Base-by-base conservation (phyloP, 2,888 invertebrate species). In the Brenthis daphne region DNA sequence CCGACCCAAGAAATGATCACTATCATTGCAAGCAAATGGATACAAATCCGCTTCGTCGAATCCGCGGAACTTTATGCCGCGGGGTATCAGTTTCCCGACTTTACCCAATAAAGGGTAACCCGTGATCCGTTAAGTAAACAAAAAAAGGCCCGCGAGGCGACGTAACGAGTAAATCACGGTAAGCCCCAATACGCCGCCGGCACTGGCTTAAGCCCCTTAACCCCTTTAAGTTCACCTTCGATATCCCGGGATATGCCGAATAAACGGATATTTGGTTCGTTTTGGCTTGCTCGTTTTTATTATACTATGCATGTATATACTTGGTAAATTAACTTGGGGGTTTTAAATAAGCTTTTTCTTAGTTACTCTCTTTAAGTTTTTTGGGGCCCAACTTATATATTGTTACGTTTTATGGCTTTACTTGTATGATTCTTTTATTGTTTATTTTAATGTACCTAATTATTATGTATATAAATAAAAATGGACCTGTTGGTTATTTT, bases 81-180 rank as follows among this genome's bases (percentile, higher is more conserved):
- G 84, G 85, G 87, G 87, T 90, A 90, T 92, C 91, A 89, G 88
- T 90, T 90, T 85, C 82, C 88, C 88, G 89, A 89, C 86, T 90
- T 91, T 88, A 86, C 87, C 88, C 90, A 90, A 90, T 91, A 91
- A 91, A 69, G 65, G 65, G 69, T 90, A 90, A 87, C 86, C 60
- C 61, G 60, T 60, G 64, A 64, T 64, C 90, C 92, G 84, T 86
- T 88, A 88, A 89, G 90, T 92, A 92, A 92, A 92, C 89, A 92
- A 88, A 92, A 91, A 90, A 90, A 86, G 84, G 80, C 78, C 81
- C 68, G 68, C 68, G 68, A 64, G 68, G 68, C 63, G 64, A 64
- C 64, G 65, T 69, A 57, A 69, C 69, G 60, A 69, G 69, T 69
- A 73, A 73, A 63, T 61, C 63, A 64, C 57, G 53, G 55, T 73